Conservation (phyloP, 2,888 invertebrate genomes). For the Limulus polyphemus region DNA sequence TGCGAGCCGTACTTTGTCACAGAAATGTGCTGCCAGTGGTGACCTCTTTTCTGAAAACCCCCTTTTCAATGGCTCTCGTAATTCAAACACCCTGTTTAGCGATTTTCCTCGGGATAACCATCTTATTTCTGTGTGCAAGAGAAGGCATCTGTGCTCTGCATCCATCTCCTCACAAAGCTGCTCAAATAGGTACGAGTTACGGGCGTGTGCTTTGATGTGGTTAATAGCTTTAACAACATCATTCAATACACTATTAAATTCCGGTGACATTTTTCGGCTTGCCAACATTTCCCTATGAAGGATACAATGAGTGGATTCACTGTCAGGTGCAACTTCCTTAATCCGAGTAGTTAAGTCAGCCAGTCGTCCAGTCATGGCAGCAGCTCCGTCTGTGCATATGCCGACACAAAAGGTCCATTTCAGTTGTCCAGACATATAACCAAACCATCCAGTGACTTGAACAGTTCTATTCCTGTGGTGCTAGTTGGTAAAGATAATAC, state of each 20-base stretch:
- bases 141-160: no score
- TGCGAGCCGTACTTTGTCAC: no score
- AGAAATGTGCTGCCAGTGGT: no score
- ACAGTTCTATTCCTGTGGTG: no score
- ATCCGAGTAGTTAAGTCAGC: constrained; percentile 3
- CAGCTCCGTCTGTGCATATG: constrained; percentile 6
- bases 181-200: no score
- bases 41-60: no score
- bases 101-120: no score
- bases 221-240: constrained; percentile 3
- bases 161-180: no score
- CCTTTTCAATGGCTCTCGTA: no score
- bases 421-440: constrained; percentile 9
- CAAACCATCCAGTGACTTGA: constrained; percentile 7
- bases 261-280: constrained; percentile 9
- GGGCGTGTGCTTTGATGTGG: not conserved
- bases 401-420: constrained; percentile 8
- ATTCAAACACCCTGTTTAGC: no score
- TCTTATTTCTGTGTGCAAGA: no score
- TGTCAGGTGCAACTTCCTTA: constrained; percentile 6
- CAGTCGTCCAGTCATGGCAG: constrained; percentile 2
- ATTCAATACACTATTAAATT: constrained; percentile 3
- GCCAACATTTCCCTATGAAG: constrained; percentile 4
- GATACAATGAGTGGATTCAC: constrained; percentile 2
- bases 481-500: not conserved